Percentiles rank a stretch among this genome's conserved stretches.
Conservation (phyloP, 2,113 vertebrate genomes). For the Zonotrichia leucophrys region DNA sequence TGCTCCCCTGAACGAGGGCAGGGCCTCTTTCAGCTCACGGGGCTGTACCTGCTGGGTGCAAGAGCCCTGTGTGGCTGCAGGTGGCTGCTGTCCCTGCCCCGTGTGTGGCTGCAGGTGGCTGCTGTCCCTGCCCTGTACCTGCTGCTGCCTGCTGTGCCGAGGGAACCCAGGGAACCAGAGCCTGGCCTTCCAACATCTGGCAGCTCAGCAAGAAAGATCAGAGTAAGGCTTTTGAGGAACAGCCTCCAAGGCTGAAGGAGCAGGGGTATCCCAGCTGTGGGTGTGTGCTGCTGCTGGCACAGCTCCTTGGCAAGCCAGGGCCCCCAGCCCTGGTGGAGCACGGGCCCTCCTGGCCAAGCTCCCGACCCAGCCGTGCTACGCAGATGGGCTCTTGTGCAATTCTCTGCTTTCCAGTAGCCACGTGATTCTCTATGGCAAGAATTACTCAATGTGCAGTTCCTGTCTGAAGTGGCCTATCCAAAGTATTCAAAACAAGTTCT, state of each 20-base stretch:
- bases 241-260: not conserved
- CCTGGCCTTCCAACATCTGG: not conserved
- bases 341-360: not conserved
- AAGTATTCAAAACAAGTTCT: constrained; percentile 30
- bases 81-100: fast-evolving
- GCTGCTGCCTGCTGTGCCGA: not conserved
- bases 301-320: not conserved
- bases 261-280: not conserved
- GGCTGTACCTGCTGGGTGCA: not conserved
- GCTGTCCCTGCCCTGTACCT: too few species aligned
- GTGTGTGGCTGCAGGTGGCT: too few species aligned
- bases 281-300: not conserved
- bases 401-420: not conserved
- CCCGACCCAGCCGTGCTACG: fast-evolving
- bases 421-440: not conserved
- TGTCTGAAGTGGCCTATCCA: not conserved
- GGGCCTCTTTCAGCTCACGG: not conserved
- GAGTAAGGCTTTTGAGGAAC: not conserved
- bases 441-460: constrained; percentile 47
- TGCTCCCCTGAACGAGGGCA: not conserved
- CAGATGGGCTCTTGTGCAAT: not conserved
- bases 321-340: fast-evolving
- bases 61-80: not conserved
- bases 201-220: not conserved
- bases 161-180: not conserved